Conservation (phyloP, 2,113 vertebrate species). For the Corythornis vintsioides region DNA sequence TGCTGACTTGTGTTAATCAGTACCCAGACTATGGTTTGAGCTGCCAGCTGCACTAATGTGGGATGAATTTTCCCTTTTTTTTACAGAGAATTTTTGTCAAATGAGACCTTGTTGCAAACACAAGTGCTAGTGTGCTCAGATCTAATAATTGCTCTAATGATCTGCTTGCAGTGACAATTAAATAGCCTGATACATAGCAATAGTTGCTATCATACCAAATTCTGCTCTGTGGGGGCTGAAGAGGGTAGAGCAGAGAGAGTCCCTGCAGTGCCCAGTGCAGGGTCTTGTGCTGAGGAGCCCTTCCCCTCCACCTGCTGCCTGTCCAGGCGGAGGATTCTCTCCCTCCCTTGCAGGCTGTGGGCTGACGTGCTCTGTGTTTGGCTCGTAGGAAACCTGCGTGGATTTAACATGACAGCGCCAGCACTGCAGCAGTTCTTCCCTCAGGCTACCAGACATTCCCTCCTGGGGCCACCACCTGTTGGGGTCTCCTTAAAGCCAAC, state of each 20-base stretch:
- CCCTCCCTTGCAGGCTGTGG: background rate
- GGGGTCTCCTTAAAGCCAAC: constrained; percentile 89
- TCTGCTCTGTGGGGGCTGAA: background rate
- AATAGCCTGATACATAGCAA: background rate
- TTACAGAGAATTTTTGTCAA: background rate
- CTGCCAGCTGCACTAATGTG: background rate
- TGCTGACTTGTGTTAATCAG: background rate
- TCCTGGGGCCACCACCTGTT: constrained; percentile 92
- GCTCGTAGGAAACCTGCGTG: constrained; percentile 82
- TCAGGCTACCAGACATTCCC: constrained; percentile 87
- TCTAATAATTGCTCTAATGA: constrained; percentile 44
- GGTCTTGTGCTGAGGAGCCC: background rate
- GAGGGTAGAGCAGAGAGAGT: background rate
- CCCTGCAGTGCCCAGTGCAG: background rate
- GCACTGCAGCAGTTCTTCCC: constrained; percentile 92
- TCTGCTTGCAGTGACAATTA: constrained; percentile 25
- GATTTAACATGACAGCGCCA: constrained; percentile 86
- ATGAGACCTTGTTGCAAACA: background rate
- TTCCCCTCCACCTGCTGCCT: background rate
- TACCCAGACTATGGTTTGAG: background rate
- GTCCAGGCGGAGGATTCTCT: background rate
- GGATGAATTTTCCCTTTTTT: background rate
- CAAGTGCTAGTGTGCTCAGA: background rate
- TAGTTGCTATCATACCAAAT: background rate
- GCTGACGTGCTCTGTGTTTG: background rate